phyloP scores from a whole-genome alignment of 2,888 invertebrate species.

The Ashinkailepas kermadecensis region DNA sequence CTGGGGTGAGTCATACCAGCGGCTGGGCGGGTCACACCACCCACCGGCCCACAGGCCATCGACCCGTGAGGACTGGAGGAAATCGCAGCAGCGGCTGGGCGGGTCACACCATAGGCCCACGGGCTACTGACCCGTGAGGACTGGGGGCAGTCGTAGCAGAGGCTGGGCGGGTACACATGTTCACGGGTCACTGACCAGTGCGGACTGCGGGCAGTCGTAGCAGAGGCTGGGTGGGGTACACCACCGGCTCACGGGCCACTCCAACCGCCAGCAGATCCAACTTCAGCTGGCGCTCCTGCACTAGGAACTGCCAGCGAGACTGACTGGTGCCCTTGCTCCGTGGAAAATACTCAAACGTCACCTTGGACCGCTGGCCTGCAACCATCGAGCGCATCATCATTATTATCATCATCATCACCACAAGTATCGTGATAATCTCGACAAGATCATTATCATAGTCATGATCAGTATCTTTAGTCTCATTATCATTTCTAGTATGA shows the following conservation, averaged over 20 bases:
- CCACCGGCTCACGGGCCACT: conserved; percentile 54
- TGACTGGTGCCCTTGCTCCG: conserved; percentile 56
- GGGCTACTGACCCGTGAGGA: conserved; percentile 49
- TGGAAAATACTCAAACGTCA: conserved; percentile 58
- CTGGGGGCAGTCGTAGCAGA: conserved; percentile 54
- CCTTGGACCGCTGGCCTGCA: conserved; percentile 50
- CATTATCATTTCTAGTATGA: too few relatives aligned
- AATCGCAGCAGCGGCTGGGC: too few relatives aligned
- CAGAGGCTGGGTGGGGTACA: conserved; percentile 53
- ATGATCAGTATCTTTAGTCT: too few relatives aligned
- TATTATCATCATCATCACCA: too few relatives aligned
- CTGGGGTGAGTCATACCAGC: too few relatives aligned
- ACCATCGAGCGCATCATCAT: too few relatives aligned
- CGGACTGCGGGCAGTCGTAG: conserved; percentile 55
- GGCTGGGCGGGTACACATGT: conserved; percentile 54
- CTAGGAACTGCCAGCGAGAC: conserved; percentile 57
- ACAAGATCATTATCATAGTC: too few relatives aligned
- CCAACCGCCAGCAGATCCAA: conserved; percentile 57
- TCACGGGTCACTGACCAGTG: conserved; percentile 46
- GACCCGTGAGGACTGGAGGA: too few relatives aligned
- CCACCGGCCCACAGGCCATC: too few relatives aligned
- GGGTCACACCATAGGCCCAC: too few relatives aligned
- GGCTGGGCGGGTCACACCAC: too few relatives aligned
- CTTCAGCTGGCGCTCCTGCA: conserved; percentile 51
- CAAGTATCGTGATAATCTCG: too few relatives aligned